Base-by-base conservation (phyloP, 1,140 invertebrate genomes). In the Galleria mellonella region DNA sequence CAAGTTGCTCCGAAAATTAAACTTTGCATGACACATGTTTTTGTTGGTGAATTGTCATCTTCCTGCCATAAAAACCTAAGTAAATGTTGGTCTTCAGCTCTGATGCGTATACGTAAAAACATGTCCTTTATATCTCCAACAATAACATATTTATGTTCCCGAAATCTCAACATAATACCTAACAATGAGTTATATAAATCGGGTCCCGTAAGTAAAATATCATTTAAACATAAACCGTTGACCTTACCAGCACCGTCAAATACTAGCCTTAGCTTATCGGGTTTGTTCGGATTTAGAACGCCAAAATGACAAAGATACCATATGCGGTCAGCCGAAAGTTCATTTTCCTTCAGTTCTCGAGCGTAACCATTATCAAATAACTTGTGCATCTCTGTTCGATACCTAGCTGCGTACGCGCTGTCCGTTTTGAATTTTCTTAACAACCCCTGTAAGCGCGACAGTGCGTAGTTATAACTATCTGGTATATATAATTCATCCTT, bases 291-390 rank as follows among this genome's bases (percentile, higher is more conserved):
- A 30, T 69, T 62, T 0, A 33, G 12, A 0, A 73, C 67, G 0
- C 41, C 58, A 39, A 73, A 73, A 29, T 75, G 69, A 7, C 67
- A 63, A 7, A 75, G 42, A 43, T 72, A 74, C 71, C 71, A 77
- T 15, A 44, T 11, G 8, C 17, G 11, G 8, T 27, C n/a, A 10
- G 14, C 9, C n/a, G 4, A 32, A 9, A 33, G 41, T 32, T 33
- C 31, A 31, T 3, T 8, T 31, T 41, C 10, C 1, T 28, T 31
- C 4, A 31, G 39, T 41, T 31, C 39, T 1, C 39, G 39, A 13
- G 39, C 39, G 28, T 41, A 41, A n/a, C 28, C 39, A n/a, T 29
- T 12, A 1, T 11, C 28, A 31, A 41, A 41, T 13, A 41, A 41
- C 11, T 41, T 30, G n/a, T 41, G 8, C n/a, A 43, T 43, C 32